A percentile compares a stretch with the other conserved stretches of the same genome.
phyloP scores from a whole-genome alignment of 2,797 vertebrate species.

The Lagocephalus sceleratus region DNA sequence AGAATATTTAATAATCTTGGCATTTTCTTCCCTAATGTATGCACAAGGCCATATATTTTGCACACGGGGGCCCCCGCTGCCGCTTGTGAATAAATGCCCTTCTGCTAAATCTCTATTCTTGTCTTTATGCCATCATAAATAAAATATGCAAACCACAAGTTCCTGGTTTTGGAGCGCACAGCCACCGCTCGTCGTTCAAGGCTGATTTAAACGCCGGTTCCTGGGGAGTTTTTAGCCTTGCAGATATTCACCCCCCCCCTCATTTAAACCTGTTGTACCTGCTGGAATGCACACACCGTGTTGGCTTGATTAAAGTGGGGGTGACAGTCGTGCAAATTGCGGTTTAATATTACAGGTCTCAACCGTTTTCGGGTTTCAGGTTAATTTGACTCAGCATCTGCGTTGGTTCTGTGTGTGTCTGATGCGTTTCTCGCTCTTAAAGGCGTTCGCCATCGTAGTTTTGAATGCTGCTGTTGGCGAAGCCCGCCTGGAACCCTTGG shows the following conservation, averaged over 20 bases:
- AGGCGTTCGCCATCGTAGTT: constrained; percentile 3
- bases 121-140: constrained; percentile 46
- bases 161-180: constrained; percentile 23
- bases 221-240: not conserved
- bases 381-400: not conserved
- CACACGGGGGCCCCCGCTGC: constrained; percentile 23
- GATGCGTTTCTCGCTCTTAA: constrained; percentile 1
- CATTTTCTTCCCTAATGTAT: constrained; percentile 56
- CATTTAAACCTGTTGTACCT: not conserved
- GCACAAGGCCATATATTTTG: constrained; percentile 39
- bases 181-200: constrained; percentile 24
- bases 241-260: not conserved
- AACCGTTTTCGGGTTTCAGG: not conserved
- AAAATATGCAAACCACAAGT: constrained; percentile 47
- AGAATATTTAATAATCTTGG: constrained; percentile 34
- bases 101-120: constrained; percentile 41
- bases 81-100: constrained; percentile 33
- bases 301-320: constrained; percentile 13
- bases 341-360: not conserved
- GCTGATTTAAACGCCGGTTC: constrained; percentile 8
- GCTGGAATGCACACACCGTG: not conserved
- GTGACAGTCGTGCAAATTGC: constrained; percentile 17
- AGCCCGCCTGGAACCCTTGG: not conserved
- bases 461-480: not conserved
- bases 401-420: not conserved